Evolutionary conservation across 2,888 invertebrate species (phyloP).

Genomic region (Helleia helle): DNA sequence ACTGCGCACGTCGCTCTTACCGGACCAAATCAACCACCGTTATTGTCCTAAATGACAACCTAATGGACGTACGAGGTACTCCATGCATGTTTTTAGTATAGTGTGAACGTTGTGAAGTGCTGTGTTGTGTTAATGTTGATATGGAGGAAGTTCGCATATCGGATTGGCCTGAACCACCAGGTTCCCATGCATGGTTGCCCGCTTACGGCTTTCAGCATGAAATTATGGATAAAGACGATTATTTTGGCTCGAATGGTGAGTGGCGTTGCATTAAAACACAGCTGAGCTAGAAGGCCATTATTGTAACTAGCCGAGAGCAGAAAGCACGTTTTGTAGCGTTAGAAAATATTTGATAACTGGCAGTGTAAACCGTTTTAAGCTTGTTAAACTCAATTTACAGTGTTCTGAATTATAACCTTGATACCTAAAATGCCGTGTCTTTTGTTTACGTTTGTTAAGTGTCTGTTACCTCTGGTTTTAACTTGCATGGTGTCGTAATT

Average conservation of each 20-base stretch:
- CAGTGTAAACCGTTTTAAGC: neutral
- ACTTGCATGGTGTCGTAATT: slow-evolving; percentile 1
- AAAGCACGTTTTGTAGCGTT: slow-evolving; percentile 27
- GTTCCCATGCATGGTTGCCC: slow-evolving; percentile 85
- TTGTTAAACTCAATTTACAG: neutral
- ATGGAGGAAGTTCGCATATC: slow-evolving; percentile 79
- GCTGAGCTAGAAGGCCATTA: slow-evolving; percentile 23
- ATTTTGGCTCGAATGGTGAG: slow-evolving; percentile 77
- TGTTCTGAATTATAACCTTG: slow-evolving; percentile 5
- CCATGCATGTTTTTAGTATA: slow-evolving; percentile 61
- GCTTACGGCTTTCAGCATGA: slow-evolving; percentile 85
- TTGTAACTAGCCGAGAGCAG: slow-evolving; percentile 27
- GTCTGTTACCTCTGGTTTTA: neutral
- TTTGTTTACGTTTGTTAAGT: slow-evolving; percentile 4
- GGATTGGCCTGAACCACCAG: slow-evolving; percentile 79
- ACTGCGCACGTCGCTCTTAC: slow-evolving; percentile 25
- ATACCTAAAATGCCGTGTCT: neutral
- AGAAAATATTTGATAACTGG: neutral
- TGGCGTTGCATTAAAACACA: slow-evolving; percentile 25
- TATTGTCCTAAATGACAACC: slow-evolving; percentile 66
- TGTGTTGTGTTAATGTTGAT: slow-evolving; percentile 63
- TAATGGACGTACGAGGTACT: slow-evolving; percentile 70
- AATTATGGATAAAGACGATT: slow-evolving; percentile 77
- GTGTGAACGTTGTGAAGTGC: slow-evolving; percentile 63
- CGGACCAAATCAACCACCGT: slow-evolving; percentile 50